These are phyloP conservation scores for Cynopterus sphinx DNA, from an alignment of 2,797 vertebrate genomes.

Conservation along the genomic window DNA sequence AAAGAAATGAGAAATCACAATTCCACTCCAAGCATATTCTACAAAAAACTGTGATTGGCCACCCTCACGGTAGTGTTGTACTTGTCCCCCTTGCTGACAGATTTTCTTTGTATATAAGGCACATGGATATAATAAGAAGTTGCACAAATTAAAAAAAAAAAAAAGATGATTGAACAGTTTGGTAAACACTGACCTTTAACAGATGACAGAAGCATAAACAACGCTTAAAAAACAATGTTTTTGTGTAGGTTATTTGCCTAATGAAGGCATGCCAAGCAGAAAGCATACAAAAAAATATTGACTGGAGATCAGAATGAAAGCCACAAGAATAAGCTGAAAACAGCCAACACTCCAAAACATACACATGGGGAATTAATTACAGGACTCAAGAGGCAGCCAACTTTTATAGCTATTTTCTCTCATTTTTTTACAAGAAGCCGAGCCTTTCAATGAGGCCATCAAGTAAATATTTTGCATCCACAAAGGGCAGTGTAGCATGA, in stretches of 20 bases:
- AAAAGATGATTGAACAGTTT: neutral
- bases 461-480: neutral
- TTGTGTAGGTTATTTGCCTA: neutral
- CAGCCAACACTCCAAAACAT: neutral
- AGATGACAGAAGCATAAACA: neutral
- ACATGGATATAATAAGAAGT: neutral
- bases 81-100: neutral
- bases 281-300: neutral
- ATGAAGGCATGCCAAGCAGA: neutral
- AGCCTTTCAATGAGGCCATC: neutral
- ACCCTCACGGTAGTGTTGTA: rapidly evolving
- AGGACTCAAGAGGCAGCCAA: neutral
- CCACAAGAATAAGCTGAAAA: neutral
- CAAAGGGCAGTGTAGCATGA: neutral
- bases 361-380: neutral
- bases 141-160: neutral
- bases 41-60: neutral
- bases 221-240: neutral
- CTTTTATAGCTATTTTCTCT: neutral
- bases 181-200: neutral
- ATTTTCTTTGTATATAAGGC: neutral
- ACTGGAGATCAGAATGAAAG: neutral
- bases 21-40: neutral
- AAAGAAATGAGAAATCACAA: neutral
- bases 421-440: neutral